Base-by-base conservation (phyloP, 2,113 vertebrate genomes). In the Tiliqua scincoides region DNA sequence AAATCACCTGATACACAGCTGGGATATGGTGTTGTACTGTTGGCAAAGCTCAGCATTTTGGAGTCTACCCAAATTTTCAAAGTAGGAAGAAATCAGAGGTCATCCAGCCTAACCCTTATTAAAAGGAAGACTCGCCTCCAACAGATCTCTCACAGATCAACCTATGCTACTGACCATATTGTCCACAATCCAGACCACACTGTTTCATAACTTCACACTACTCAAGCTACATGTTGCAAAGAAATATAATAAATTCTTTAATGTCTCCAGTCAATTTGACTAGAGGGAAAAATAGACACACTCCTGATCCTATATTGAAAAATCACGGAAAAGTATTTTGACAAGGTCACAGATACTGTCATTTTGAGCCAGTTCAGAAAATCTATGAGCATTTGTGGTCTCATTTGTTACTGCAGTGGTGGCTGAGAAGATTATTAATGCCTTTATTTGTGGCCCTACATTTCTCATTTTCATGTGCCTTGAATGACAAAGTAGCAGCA, bases 391-490 rank as follows among this genome's bases (percentile, higher is more conserved):
- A 71, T 90, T 87, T 88, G 87, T 91, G 52, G 79, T 23, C 85
- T 37, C 48, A 85, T 86, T 72, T 86, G 2, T 90, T 90, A 90
- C 79, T 63, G 82, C 43, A 23, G 76, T 83, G 54, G 67, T 30
- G 77, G 70, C 79, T 90, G 91, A 88, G 59, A 84, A 86, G 87
- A 63, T 40, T 91, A 40, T 80, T 43, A 57, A 25, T n/a, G 25
- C 89, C 83, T 54, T 20, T 40, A 23, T 83, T 68, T 71, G 76
- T 67, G 83, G 83, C 85, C 70, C 62, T 85, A 76, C 72, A 82
- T 87, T 70, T 93, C 59, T n/a, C 52, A 84, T 81, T 92, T 89
- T 77, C 1, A 0, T 82, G 67, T 88, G 87, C 85, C 63, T 83
- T 32, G 87, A 89, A 87, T 82, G 48, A 89, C 81, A 84, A 78